These are phyloP conservation scores for Geococcyx californianus DNA, from an alignment of 2,113 vertebrate species.

Conservation along the genomic window DNA sequence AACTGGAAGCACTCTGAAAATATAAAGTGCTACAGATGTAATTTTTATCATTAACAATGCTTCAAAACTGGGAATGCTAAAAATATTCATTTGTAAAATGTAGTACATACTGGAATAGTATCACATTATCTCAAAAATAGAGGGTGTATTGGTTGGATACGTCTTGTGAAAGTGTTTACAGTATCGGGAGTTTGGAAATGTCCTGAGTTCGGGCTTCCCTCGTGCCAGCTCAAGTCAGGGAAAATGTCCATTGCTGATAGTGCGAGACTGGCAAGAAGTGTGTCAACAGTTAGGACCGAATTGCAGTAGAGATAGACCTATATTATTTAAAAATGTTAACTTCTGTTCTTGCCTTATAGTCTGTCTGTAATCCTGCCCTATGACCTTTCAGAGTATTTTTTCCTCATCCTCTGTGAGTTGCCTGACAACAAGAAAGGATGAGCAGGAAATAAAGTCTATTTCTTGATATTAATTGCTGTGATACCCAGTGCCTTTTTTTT, in stretches of 20 bases:
- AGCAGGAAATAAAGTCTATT: not conserved
- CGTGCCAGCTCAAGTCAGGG: not conserved
- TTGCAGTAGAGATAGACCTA: not conserved
- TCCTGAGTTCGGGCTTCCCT: not conserved
- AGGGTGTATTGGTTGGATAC: not conserved
- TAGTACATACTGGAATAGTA: not conserved
- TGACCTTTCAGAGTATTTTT: not conserved
- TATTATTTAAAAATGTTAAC: not conserved
- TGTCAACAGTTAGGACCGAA: not conserved
- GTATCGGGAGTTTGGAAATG: fast-evolving
- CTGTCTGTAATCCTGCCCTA: not conserved
- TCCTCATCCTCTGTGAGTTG: not conserved
- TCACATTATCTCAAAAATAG: not conserved
- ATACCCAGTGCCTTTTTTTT: not conserved
- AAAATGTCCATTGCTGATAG: not conserved
- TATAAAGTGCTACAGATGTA: not conserved
- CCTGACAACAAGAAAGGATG: not conserved
- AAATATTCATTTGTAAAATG: not conserved
- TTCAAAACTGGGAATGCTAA: not conserved
- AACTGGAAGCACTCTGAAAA: not conserved
- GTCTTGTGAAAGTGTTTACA: fast-evolving
- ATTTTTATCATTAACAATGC: not conserved
- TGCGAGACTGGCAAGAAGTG: not conserved
- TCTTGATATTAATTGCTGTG: not conserved
- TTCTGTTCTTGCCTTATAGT: not conserved